Conservation (phyloP, 1,140 invertebrate species). For the Macrocentrus cingulum region DNA sequence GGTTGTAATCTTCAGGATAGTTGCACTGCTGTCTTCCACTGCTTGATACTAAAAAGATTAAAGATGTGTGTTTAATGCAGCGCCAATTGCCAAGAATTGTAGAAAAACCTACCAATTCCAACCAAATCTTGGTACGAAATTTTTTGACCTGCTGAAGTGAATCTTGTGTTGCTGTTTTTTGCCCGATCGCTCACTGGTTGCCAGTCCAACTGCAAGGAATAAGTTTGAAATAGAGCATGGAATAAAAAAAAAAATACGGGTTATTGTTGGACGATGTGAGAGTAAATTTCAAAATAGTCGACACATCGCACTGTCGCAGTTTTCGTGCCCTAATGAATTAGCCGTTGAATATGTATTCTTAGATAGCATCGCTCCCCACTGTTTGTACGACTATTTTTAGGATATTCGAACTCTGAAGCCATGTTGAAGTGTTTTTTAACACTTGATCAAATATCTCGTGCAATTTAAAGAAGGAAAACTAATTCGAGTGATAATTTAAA, state of each 20-base stretch:
- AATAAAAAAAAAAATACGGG: conserved; percentile 14
- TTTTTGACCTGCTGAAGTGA: conserved; percentile 32
- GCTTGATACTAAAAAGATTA: conserved; percentile 30
- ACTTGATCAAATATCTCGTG: not conserved
- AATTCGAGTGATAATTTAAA: too few relatives aligned
- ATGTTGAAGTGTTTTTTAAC: not conserved
- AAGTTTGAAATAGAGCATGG: too few relatives aligned
- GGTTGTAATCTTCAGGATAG: conserved; percentile 35
- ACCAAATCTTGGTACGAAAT: conserved; percentile 38
- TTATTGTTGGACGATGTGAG: not conserved
- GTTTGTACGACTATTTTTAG: conserved; percentile 45
- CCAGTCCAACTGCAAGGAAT: conserved; percentile 40
- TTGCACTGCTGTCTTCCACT: conserved; percentile 33
- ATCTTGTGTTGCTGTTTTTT: conserved; percentile 48
- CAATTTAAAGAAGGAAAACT: not conserved
- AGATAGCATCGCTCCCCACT: conserved; percentile 47
- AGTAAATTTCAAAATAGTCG: conserved; percentile 17
- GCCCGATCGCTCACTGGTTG: conserved; percentile 39
- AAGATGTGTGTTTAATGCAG: conserved; percentile 9
- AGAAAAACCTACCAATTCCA: conserved; percentile 35
- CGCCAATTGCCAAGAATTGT: not conserved
- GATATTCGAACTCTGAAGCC: conserved; percentile 19
- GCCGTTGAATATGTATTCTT: conserved; percentile 51
- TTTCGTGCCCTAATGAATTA: conserved; percentile 35
- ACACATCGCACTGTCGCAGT: conserved; percentile 11